phyloP scores from a whole-genome alignment of 2,888 invertebrate species.

The Tenthredo notha region DNA sequence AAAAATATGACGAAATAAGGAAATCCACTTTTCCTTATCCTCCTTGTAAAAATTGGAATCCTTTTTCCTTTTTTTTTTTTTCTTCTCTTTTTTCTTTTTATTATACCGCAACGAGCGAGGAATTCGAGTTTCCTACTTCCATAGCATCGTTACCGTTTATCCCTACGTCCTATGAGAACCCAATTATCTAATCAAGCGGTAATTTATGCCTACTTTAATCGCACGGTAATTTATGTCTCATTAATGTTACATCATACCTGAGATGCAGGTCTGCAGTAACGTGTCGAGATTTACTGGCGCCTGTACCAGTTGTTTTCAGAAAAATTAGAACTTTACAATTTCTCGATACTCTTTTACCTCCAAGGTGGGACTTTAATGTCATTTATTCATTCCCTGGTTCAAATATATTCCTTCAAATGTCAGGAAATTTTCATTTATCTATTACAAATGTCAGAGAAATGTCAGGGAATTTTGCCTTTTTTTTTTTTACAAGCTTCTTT shows the following conservation, averaged over 20 bases:
- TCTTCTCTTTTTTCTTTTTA: neutral
- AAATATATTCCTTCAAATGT: neutral
- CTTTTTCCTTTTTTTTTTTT: neutral
- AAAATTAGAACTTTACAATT: neutral
- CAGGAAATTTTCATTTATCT: neutral
- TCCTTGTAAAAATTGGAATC: neutral
- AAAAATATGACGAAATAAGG: neutral
- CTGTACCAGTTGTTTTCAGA: neutral
- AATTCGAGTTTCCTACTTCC: conserved; percentile 34
- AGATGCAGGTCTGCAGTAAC: neutral
- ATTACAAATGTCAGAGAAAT: neutral
- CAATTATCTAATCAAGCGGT: conserved; percentile 44
- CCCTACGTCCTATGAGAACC: conserved; percentile 19
- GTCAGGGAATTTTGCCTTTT: neutral
- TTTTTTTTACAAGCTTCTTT: too few species aligned
- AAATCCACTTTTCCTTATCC: neutral
- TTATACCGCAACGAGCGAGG: neutral
- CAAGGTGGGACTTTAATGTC: neutral
- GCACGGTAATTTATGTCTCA: conserved; percentile 17
- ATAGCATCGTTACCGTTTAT: neutral
- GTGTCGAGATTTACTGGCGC: neutral
- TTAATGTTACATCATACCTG: conserved; percentile 29
- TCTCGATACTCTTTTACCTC: neutral
- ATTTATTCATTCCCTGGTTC: neutral
- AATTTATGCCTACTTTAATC: conserved; percentile 33